Percentiles rank a stretch among this genome's conserved stretches.
Conservation (phyloP, 2,888 invertebrate species). For the Drosophila sordidapex region DNA sequence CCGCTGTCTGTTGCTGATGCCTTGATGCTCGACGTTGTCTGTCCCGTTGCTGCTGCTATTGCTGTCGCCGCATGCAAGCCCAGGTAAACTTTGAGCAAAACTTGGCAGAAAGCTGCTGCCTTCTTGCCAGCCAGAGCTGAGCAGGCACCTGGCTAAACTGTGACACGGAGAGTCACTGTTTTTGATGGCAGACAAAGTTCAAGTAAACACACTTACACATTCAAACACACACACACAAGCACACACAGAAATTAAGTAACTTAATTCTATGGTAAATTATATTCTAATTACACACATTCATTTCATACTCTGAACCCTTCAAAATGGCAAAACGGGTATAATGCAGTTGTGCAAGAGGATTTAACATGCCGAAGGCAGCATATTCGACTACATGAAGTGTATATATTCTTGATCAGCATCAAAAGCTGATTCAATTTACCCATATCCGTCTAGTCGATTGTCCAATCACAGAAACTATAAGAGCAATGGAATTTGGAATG, state of each 20-base stretch:
- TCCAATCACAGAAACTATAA: not conserved
- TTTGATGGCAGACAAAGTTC: constrained; percentile 18
- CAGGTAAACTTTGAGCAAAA: constrained; percentile 78
- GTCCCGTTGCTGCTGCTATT: constrained; percentile 34
- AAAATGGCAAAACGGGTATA: not conserved
- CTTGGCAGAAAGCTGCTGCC: constrained; percentile 63
- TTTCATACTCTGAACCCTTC: not conserved
- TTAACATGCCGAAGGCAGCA: not conserved
- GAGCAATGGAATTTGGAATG: not conserved
- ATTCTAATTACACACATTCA: not conserved
- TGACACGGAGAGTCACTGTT: constrained; percentile 21
- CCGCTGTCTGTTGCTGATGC: constrained; percentile 42
- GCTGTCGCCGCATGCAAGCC: constrained; percentile 49
- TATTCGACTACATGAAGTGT: not conserved
- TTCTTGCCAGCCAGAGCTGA: constrained; percentile 22
- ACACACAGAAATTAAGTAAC: not conserved
- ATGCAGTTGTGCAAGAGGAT: not conserved
- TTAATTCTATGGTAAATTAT: not conserved
- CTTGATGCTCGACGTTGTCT: constrained; percentile 44
- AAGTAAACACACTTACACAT: not conserved
- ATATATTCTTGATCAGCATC: not conserved
- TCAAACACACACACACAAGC: not conserved
- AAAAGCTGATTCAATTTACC: not conserved
- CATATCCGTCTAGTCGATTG: too few species aligned
- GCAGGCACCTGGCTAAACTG: constrained; percentile 10